Conservation (phyloP, 2,113 vertebrate genomes). For the Pontoporia blainvillei region DNA sequence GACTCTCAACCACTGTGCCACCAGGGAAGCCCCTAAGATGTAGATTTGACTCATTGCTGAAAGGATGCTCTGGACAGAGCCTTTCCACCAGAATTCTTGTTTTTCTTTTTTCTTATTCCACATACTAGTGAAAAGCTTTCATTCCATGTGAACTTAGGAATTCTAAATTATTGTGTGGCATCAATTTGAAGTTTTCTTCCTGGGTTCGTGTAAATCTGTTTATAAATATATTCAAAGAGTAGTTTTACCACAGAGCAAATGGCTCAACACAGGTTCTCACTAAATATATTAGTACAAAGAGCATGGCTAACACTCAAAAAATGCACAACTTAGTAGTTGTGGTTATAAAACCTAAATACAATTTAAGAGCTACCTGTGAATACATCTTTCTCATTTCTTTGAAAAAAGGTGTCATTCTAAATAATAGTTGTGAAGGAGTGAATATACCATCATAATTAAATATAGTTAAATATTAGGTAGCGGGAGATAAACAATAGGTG, state of each 20-base stretch:
- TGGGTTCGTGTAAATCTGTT: background rate
- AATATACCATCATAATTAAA: background rate
- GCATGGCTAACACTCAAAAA: background rate
- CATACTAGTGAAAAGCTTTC: background rate
- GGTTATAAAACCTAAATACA: background rate
- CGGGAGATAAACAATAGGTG: accelerated
- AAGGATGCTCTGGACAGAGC: background rate
- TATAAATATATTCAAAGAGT: background rate
- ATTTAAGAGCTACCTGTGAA: background rate
- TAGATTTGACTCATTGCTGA: background rate
- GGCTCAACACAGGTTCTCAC: background rate
- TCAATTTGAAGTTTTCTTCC: background rate
- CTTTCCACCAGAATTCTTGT: background rate
- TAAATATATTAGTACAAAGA: constrained; percentile 18
- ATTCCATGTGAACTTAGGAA: background rate
- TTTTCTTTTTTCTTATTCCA: background rate
- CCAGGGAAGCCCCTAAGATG: background rate
- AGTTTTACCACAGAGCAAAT: background rate
- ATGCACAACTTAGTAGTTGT: background rate
- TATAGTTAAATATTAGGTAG: background rate
- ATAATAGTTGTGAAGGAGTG: background rate
- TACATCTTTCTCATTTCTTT: background rate
- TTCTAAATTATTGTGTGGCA: background rate
- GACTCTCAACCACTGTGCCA: no score
- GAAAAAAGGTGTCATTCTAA: background rate